phyloP scores from a whole-genome alignment of 2,797 vertebrate species.

The Denticeps clupeoides region DNA sequence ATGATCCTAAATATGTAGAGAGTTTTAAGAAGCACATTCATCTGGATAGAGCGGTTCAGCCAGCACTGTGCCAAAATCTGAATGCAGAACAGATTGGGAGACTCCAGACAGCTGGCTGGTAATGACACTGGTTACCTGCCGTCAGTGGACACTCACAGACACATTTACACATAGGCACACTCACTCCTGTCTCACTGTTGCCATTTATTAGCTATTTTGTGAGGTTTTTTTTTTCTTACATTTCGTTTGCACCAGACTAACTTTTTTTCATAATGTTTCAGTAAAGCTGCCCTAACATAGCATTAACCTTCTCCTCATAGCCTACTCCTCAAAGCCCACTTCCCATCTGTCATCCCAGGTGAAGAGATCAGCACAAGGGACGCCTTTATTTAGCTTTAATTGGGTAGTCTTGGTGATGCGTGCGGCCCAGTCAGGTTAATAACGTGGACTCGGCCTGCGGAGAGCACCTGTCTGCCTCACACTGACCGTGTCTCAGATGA shows the following conservation, averaged over 20 bases:
- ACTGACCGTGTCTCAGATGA: too few relatives aligned
- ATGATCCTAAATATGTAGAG: too few relatives aligned
- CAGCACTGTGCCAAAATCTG: too few relatives aligned
- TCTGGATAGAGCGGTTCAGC: too few relatives aligned
- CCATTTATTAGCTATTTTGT: background rate
- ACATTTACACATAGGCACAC: constrained; percentile 12
- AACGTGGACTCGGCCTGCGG: too few relatives aligned
- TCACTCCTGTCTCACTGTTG: background rate
- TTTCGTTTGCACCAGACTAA: background rate
- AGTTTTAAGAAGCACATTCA: too few relatives aligned
- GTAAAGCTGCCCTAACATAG: constrained; percentile 16
- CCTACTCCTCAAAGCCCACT: background rate
- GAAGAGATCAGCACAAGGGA: constrained; percentile 15
- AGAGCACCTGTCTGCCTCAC: too few relatives aligned
- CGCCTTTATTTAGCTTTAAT: constrained; percentile 22
- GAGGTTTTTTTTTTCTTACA: background rate
- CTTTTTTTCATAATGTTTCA: constrained; percentile 15
- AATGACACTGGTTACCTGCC: too few relatives aligned
- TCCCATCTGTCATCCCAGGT: constrained; percentile 8
- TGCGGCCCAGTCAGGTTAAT: background rate
- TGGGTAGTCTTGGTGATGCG: constrained; percentile 6
- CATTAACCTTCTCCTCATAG: background rate
- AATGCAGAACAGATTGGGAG: too few relatives aligned
- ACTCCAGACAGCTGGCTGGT: too few relatives aligned
- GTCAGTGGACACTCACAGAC: background rate